A percentile compares a stretch with the other conserved stretches of the same genome.
phyloP scores from a whole-genome alignment of 1,140 invertebrate species.

The Meloidogyne chitwoodi region DNA sequence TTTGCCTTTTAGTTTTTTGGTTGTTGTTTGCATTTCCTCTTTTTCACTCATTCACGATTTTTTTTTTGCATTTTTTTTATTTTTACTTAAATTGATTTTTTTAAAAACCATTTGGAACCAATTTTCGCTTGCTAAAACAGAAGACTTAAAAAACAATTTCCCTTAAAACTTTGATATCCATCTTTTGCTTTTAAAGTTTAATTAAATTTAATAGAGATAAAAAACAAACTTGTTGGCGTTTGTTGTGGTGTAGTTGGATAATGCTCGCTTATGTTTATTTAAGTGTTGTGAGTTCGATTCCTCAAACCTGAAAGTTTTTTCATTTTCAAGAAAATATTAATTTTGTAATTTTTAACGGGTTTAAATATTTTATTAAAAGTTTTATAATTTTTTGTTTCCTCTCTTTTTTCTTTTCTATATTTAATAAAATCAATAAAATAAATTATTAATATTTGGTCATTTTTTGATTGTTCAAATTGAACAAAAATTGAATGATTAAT shows the following conservation, averaged over 20 bases:
- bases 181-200: too few species aligned
- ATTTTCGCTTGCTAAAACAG: background rate
- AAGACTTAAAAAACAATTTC: background rate
- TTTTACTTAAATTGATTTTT: background rate
- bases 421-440: background rate
- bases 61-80: background rate
- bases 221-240: too few species aligned
- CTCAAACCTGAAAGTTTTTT: background rate
- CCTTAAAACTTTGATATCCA: too few species aligned
- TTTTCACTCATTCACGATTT: background rate
- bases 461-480: background rate
- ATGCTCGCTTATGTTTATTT: background rate
- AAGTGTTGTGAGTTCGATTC: background rate
- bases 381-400: background rate
- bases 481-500: background rate
- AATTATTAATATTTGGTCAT: background rate
- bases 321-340: background rate
- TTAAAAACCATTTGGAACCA: background rate
- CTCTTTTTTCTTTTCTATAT: background rate
- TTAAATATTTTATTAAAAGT: background rate
- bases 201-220: too few species aligned
- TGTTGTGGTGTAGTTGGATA: background rate
- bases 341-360: background rate
- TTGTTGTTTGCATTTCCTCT: background rate
- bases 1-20: background rate